A percentile compares a stretch with the other conserved stretches of the same genome.
Evolutionary conservation across 2,888 invertebrate genomes (phyloP).

Genomic region (Parascotia fuliginaria): DNA sequence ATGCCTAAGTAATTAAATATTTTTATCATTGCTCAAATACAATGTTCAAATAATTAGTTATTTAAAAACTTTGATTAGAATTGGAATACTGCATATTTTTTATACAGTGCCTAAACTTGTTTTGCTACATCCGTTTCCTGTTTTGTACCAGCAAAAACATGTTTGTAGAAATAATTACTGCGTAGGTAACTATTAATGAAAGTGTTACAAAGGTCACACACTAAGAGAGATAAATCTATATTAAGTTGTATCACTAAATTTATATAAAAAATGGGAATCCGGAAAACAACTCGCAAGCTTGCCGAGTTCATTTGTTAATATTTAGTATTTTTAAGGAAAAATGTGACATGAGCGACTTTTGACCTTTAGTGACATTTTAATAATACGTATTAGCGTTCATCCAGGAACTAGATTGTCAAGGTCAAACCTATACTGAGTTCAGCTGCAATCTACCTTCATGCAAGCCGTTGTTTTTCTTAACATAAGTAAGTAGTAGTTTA

Average conservation of each 20-base stretch:
- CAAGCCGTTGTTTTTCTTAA: too few relatives aligned
- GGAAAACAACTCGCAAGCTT: not conserved
- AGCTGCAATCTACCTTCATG: not conserved
- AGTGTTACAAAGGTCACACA: conserved; percentile 19
- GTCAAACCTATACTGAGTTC: not conserved
- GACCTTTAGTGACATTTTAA: not conserved
- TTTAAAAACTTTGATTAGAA: too few relatives aligned
- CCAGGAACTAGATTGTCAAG: not conserved
- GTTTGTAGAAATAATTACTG: not conserved
- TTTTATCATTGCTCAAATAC: too few relatives aligned
- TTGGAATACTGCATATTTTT: too few relatives aligned
- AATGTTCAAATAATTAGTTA: too few relatives aligned
- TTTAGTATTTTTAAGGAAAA: not conserved
- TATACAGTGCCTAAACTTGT: conserved; percentile 7
- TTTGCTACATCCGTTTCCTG: conserved; percentile 5
- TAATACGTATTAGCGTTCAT: not conserved
- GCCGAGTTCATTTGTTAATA: not conserved
- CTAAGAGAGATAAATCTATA: too few relatives aligned
- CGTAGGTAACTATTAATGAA: conserved; percentile 17
- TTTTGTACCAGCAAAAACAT: conserved; percentile 14
- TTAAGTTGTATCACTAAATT: too few relatives aligned
- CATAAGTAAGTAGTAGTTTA: too few relatives aligned
- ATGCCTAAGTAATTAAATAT: too few relatives aligned
- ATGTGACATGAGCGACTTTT: not conserved
- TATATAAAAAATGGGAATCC: too few relatives aligned